Evolutionary conservation across 2,797 vertebrate genomes (phyloP).

Genomic region (Phoxinus dragarum): DNA sequence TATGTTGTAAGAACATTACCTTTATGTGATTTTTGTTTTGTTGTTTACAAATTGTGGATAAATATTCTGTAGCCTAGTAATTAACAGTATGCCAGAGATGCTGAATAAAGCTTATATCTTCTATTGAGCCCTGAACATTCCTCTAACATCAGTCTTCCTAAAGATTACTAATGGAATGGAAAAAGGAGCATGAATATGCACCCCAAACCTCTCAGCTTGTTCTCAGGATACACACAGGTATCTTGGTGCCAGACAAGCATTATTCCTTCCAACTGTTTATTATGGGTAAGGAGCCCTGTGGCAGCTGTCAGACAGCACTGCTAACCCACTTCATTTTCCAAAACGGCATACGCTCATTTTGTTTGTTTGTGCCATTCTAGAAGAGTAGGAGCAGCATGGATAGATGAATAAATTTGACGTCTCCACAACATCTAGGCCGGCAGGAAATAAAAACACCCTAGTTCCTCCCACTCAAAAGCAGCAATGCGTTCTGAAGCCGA

Average conservation of each 20-base stretch:
- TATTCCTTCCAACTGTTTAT: slow-evolving; percentile 26
- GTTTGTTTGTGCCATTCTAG: slow-evolving; percentile 30
- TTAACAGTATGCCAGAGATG: not conserved
- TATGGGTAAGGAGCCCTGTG: slow-evolving; percentile 23
- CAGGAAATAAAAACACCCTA: slow-evolving; percentile 31
- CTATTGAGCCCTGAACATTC: not conserved
- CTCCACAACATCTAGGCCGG: slow-evolving; percentile 51
- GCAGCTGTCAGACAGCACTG: slow-evolving; percentile 35
- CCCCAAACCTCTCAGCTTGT: not conserved
- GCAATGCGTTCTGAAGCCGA: slow-evolving; percentile 45
- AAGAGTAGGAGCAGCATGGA: slow-evolving; percentile 31
- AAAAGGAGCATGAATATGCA: not conserved
- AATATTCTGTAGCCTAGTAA: not conserved
- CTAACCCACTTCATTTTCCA: slow-evolving; percentile 45
- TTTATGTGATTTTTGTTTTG: not conserved
- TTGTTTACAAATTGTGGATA: not conserved
- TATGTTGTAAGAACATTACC: not conserved
- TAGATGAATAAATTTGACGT: slow-evolving; percentile 49
- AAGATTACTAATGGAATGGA: not conserved
- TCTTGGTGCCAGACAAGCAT: slow-evolving; percentile 24
- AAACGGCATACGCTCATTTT: slow-evolving; percentile 5
- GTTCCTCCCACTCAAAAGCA: slow-evolving; percentile 55
- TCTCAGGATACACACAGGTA: slow-evolving; percentile 8
- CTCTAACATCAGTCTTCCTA: not conserved
- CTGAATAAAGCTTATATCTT: not conserved